Evolutionary conservation across 1,140 invertebrate species (phyloP).

Genomic region (Drosophila lini): DNA sequence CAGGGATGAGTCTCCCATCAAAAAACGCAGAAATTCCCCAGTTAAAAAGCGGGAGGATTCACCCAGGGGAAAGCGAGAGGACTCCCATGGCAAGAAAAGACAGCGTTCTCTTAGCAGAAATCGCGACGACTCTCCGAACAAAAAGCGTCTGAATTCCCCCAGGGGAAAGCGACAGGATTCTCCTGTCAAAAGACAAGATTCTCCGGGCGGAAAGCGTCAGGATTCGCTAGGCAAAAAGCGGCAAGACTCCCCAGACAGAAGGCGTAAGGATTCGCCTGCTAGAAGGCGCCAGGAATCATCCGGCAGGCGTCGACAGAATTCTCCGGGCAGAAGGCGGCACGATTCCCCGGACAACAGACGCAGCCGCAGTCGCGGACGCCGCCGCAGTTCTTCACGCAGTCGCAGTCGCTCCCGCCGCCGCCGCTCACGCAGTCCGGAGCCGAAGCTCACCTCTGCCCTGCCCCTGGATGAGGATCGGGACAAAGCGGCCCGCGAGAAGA

Average conservation of each 20-base stretch:
- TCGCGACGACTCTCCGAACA: conserved; percentile 15
- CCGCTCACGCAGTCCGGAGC: conserved; percentile 51
- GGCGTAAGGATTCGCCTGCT: conserved; percentile 13
- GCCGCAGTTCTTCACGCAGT: conserved; percentile 59
- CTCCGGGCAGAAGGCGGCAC: conserved; percentile 37
- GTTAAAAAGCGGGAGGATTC: conserved; percentile 24
- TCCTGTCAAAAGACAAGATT: conserved; percentile 15
- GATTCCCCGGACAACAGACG: conserved; percentile 36
- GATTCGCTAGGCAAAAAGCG: conserved; percentile 39
- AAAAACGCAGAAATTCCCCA: conserved; percentile 4
- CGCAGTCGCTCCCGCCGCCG: conserved; percentile 50
- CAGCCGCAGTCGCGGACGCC: conserved; percentile 59
- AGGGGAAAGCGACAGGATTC: conserved; percentile 14
- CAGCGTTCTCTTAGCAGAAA: conserved; percentile 33
- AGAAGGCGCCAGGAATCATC: conserved; percentile 29
- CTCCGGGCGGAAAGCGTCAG: conserved; percentile 13
- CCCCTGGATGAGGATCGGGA: conserved; percentile 62
- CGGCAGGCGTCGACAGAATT: conserved; percentile 37
- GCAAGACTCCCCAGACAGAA: conserved; percentile 10
- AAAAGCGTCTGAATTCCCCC: conserved; percentile 34
- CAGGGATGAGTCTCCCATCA: background rate
- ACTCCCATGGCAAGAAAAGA: conserved; percentile 3
- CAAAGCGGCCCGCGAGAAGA: conserved; percentile 80
- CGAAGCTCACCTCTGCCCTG: conserved; percentile 39
- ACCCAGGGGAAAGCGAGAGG: conserved; percentile 6